Conservation (phyloP, 2,888 invertebrate genomes). For the Bombylius discolor region DNA sequence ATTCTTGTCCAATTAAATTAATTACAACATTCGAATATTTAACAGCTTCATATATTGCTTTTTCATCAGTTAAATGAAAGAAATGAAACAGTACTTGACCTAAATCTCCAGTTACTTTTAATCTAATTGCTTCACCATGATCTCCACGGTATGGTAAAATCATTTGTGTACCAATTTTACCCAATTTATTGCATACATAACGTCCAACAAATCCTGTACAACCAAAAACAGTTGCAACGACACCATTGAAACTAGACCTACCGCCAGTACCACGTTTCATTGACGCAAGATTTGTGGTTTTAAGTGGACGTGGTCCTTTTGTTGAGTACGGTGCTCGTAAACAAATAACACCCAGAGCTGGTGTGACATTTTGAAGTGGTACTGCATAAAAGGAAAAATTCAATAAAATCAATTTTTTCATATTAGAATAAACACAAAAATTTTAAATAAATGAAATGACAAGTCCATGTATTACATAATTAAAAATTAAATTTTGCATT, state of each 20-base stretch:
- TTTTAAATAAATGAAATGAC: too few species aligned
- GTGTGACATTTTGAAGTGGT: too few species aligned
- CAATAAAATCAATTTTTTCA: too few species aligned
- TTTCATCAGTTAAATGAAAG: conserved; percentile 72
- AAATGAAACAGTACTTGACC: conserved; percentile 89
- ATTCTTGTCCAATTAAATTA: conserved; percentile 83
- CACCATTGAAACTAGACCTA: conserved; percentile 89
- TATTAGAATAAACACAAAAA: too few species aligned
- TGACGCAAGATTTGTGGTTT: conserved; percentile 46
- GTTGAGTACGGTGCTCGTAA: conserved; percentile 25
- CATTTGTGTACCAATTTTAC: conserved; percentile 75
- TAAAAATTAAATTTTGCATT: too few species aligned
- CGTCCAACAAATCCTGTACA: conserved; percentile 79
- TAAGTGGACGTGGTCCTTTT: conserved; percentile 31
- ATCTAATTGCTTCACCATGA: conserved; percentile 57
- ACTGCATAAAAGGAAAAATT: too few species aligned
- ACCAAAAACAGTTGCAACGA: conserved; percentile 97
- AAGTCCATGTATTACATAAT: too few species aligned
- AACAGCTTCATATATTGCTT: conserved; percentile 68
- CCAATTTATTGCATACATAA: conserved; percentile 78
- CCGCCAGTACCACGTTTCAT: conserved; percentile 81
- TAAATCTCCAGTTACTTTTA: conserved; percentile 83
- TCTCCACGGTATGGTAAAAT: conserved; percentile 89
- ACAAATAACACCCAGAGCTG: conserved; percentile 22
- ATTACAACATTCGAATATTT: conserved; percentile 95